Percentiles rank a stretch among this genome's conserved stretches.
Conservation (phyloP, 2,888 invertebrate genomes). For the Phyllotreta cruciferae region DNA sequence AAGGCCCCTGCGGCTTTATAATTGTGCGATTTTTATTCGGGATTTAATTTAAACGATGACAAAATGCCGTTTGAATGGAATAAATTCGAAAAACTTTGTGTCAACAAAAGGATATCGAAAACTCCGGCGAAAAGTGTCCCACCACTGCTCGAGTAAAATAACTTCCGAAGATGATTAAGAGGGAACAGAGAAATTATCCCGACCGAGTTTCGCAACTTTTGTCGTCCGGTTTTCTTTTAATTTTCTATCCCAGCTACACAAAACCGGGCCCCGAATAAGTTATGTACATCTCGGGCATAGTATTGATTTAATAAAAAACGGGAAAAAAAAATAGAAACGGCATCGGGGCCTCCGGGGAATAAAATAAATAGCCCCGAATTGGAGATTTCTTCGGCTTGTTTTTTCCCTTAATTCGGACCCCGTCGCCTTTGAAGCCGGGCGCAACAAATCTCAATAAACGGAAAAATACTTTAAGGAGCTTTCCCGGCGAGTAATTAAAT, state of each 20-base stretch:
- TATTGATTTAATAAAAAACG: slow-evolving; percentile 7
- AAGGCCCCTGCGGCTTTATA: too few relatives aligned
- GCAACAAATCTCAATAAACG: slow-evolving; percentile 4
- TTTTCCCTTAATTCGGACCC: neutral
- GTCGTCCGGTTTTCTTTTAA: slow-evolving; percentile 17
- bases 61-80: too few relatives aligned
- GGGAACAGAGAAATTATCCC: slow-evolving; percentile 16
- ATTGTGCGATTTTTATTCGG: too few relatives aligned
- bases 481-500: too few relatives aligned
- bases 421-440: neutral
- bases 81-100: too few relatives aligned
- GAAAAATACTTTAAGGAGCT: slow-evolving; percentile 1
- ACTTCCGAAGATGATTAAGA: slow-evolving; percentile 17
- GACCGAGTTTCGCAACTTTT: slow-evolving; percentile 16
- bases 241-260: slow-evolving; percentile 9
- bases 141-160: neutral
- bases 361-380: slow-evolving; percentile 11
- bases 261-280: slow-evolving; percentile 5
- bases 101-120: too few relatives aligned
- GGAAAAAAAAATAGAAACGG: slow-evolving; percentile 7
- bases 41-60: too few relatives aligned
- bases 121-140: too few relatives aligned
- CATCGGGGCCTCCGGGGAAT: neutral
- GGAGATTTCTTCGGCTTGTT: neutral
- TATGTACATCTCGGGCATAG: slow-evolving; percentile 5